Base-by-base conservation (phyloP, 2,797 vertebrate species). In the Sebastes baramenuke region DNA sequence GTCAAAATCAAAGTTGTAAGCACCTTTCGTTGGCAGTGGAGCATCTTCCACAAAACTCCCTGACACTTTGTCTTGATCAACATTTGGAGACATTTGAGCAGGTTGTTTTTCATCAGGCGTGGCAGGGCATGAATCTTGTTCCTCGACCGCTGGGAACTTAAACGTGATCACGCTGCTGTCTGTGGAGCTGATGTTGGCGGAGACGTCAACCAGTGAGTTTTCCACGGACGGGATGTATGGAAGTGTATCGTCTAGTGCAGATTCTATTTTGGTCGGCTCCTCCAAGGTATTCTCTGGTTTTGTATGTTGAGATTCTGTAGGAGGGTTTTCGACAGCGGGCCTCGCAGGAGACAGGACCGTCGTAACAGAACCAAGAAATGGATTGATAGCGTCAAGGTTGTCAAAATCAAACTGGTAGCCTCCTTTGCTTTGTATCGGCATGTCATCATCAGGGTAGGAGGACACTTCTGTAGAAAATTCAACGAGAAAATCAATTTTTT, bases 381-480 rank as follows among this genome's bases (percentile, higher is more conserved):
- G 96, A 86, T 92, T 22, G 0, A 94, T 80, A 1, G 70, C 46
- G 1, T 96, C 93, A 5, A 95, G 89, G 88, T 95, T 91, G 49
- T 94, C 86, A 24, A 89, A 95, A 88, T 96, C 93, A 70, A 97
- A 67, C 20, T 67, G 86, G 81, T 97, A 97, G n/a, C 90, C 93
- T 73, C 96, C 96, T 88, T 88, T 93, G 88, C 93, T 96, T 87
- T 85, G 93, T 84, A 96, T 93, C 3, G 94, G 95, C 84, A 95
- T 94, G 34, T 95, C 65, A 52, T 96, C 96, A 8, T 95, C 96
- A 2, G 93, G 90, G 79, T 86, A 93, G 38, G 89, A 86, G 0
- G 86, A 89, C 6, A 71, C 29, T 22, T 89, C 91, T 93, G 84
- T 59, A 8, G 24, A 67, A 77, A 78, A 54, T 12, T 10, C 3